These are phyloP conservation scores for Ips nitidus DNA, from an alignment of 1,140 invertebrate genomes.

Conservation along the genomic window DNA sequence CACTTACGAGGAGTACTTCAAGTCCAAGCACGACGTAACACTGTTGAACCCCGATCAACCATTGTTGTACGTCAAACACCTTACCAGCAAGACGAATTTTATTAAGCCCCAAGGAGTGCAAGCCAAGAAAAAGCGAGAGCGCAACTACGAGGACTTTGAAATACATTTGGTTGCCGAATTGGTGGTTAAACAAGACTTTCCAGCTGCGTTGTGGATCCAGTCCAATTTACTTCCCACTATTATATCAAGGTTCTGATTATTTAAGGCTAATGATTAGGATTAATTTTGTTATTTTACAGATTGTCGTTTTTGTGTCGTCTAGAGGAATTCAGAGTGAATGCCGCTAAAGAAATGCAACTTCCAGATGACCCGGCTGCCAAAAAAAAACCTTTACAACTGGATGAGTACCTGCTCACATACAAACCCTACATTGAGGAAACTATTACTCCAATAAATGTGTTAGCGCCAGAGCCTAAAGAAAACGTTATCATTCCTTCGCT, in stretches of 20 bases:
- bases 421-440: slow-evolving; percentile 28
- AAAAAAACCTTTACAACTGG: slow-evolving; percentile 44
- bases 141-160: slow-evolving; percentile 60
- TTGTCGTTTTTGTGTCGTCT: slow-evolving; percentile 76
- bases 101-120: slow-evolving; percentile 44
- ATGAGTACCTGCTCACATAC: slow-evolving; percentile 42
- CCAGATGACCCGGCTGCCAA: neutral
- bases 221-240: slow-evolving; percentile 85
- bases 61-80: slow-evolving; percentile 85
- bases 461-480: slow-evolving; percentile 18
- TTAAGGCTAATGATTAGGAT: neutral
- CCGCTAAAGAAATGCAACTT: slow-evolving; percentile 51
- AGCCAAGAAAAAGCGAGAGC: slow-evolving; percentile 56
- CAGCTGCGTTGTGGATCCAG: slow-evolving; percentile 88
- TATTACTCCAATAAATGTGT: slow-evolving; percentile 2
- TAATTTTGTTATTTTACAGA: slow-evolving; percentile 35
- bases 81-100: slow-evolving; percentile 75
- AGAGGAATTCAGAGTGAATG: slow-evolving; percentile 72
- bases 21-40: slow-evolving; percentile 71
- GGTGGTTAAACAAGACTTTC: slow-evolving; percentile 81
- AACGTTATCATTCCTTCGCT: slow-evolving; percentile 8
- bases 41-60: slow-evolving; percentile 76
- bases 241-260: slow-evolving; percentile 60
- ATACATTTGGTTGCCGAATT: slow-evolving; percentile 91
- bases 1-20: slow-evolving; percentile 82